A percentile compares a stretch with the other conserved stretches of the same genome.
Evolutionary conservation across 2,888 invertebrate species (phyloP).

Genomic region (Nasonovia ribisnigri): DNA sequence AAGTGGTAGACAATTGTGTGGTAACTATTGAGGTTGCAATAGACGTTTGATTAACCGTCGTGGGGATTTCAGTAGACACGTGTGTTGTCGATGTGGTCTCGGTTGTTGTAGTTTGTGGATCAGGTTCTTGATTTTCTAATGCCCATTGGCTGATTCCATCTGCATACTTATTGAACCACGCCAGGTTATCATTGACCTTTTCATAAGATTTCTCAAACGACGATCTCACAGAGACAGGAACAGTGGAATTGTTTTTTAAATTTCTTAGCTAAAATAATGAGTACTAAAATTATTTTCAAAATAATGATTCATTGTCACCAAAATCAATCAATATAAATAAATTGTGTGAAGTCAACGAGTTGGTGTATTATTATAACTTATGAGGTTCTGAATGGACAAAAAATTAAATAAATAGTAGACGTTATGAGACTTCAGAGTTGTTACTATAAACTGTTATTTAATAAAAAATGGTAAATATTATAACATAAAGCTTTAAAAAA

Average conservation of each 20-base stretch:
- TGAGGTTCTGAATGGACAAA: background rate
- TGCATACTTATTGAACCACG: slow-evolving; percentile 16
- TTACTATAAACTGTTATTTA: background rate
- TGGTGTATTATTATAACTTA: background rate
- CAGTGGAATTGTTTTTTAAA: slow-evolving; percentile 18
- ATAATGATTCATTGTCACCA: background rate
- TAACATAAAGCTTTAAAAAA: background rate
- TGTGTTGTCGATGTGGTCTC: background rate
- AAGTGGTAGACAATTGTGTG: background rate
- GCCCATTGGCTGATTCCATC: background rate
- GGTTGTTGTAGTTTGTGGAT: background rate
- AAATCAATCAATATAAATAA: background rate
- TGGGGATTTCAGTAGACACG: background rate
- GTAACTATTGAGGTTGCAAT: background rate
- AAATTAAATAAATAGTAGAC: background rate
- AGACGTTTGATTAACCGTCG: background rate
- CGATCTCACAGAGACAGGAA: background rate
- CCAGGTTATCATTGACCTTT: background rate
- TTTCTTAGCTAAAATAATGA: background rate
- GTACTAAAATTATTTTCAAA: background rate
- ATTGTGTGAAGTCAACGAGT: background rate
- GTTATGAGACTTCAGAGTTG: background rate
- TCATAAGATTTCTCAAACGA: slow-evolving; percentile 32
- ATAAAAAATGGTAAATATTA: background rate
- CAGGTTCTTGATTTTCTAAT: background rate